Percentiles rank a stretch among this genome's conserved stretches.
Conservation (phyloP, 2,888 invertebrate genomes). For the Hydropsyche betteni region DNA sequence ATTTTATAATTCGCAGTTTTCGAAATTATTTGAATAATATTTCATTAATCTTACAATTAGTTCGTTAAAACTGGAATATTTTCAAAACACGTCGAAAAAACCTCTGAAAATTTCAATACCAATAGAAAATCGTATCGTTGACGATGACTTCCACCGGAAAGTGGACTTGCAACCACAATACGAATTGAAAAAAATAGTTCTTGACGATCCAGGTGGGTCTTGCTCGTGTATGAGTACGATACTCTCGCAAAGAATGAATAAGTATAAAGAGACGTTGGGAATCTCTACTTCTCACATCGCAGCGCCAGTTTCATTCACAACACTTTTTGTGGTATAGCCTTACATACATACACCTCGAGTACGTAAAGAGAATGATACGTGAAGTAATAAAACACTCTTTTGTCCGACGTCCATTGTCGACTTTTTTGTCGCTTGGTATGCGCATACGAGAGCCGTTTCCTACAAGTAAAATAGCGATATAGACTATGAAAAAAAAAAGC, state of each 20-base stretch:
- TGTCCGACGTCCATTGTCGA: constrained; percentile 27
- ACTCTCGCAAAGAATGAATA: constrained; percentile 31
- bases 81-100: too few relatives aligned
- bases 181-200: too few relatives aligned
- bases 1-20: too few relatives aligned
- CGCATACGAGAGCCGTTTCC: background rate
- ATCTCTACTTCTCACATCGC: constrained; percentile 8
- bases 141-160: too few relatives aligned
- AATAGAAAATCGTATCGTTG: too few relatives aligned
- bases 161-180: too few relatives aligned
- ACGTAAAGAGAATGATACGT: constrained; percentile 30
- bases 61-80: too few relatives aligned
- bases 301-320: constrained; percentile 38
- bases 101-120: too few relatives aligned
- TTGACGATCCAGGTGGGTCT: too few relatives aligned
- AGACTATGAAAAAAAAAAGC: background rate
- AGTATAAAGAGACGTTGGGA: background rate
- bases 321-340: constrained; percentile 7
- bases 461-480: background rate
- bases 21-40: too few relatives aligned
- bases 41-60: too few relatives aligned
- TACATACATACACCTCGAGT: constrained; percentile 26
- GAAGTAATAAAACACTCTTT: constrained; percentile 37
- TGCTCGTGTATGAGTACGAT: constrained; percentile 9
- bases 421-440: background rate